phyloP scores from a whole-genome alignment of 2,888 invertebrate species.

The Scaptodrosophila latifasciaeformis region DNA sequence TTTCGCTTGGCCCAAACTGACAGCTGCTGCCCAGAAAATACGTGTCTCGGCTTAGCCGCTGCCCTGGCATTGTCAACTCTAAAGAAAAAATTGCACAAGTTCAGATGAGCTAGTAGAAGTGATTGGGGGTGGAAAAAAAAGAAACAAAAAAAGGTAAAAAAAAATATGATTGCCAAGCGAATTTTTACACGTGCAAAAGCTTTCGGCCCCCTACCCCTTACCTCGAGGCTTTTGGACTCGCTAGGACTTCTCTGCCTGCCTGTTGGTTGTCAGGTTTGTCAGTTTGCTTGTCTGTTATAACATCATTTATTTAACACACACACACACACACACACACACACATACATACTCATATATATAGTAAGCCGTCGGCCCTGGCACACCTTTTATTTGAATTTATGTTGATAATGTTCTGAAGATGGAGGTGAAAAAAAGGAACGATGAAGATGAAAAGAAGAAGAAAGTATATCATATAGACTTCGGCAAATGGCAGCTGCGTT shows the following conservation, averaged over 20 bases:
- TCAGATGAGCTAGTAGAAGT: too few relatives aligned
- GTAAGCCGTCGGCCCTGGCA: neutral
- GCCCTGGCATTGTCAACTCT: constrained; percentile 43
- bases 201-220: too few relatives aligned
- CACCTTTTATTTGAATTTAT: constrained; percentile 57
- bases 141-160: neutral
- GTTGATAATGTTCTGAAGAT: constrained; percentile 51
- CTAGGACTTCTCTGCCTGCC: constrained; percentile 2
- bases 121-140: neutral
- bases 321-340: constrained; percentile 34
- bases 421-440: constrained; percentile 13
- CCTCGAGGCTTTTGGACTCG: too few relatives aligned
- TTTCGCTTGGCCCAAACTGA: constrained; percentile 31
- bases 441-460: too few relatives aligned
- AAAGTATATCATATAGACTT: too few relatives aligned
- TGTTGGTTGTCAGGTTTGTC: constrained; percentile 39
- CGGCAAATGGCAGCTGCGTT: constrained; percentile 33
- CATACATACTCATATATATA: too few relatives aligned
- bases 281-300: constrained; percentile 53
- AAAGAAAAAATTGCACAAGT: constrained; percentile 58
- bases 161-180: constrained; percentile 32
- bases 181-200: constrained; percentile 1
- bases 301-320: constrained; percentile 63
- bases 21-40: constrained; percentile 46
- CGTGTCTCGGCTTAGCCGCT: constrained; percentile 56